Conservation (phyloP, 2,888 invertebrate species). For the Lasioglossum pauxillum region DNA sequence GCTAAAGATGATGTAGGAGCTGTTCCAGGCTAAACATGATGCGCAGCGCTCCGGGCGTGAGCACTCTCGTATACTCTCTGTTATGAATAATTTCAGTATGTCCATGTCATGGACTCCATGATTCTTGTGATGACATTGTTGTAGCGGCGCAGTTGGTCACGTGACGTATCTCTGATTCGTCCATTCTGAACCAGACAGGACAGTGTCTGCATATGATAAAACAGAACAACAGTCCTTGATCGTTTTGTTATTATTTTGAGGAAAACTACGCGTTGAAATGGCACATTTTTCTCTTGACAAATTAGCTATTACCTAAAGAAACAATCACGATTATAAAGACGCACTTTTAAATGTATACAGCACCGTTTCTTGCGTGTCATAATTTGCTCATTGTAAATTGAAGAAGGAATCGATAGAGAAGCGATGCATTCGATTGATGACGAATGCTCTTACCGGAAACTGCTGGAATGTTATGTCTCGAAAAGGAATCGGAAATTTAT, state of each 20-base stretch:
- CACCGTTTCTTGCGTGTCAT: background rate
- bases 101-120: no score
- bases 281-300: background rate
- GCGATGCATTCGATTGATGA: no score
- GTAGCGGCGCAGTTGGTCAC: background rate
- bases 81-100: background rate
- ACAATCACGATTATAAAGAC: background rate
- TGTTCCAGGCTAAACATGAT: no score
- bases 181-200: background rate
- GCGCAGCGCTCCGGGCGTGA: no score
- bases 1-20: no score
- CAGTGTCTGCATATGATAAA: background rate
- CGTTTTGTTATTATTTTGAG: background rate
- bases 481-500: background rate
- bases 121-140: background rate
- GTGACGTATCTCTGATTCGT: background rate
- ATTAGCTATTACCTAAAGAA: background rate
- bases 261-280: background rate
- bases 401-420: background rate
- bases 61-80: no score
- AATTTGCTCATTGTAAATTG: background rate
- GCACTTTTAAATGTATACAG: background rate
- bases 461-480: background rate
- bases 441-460: background rate
- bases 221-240: background rate